Conservation (phyloP, 2,113 vertebrate genomes). For the Grallaria varia region DNA sequence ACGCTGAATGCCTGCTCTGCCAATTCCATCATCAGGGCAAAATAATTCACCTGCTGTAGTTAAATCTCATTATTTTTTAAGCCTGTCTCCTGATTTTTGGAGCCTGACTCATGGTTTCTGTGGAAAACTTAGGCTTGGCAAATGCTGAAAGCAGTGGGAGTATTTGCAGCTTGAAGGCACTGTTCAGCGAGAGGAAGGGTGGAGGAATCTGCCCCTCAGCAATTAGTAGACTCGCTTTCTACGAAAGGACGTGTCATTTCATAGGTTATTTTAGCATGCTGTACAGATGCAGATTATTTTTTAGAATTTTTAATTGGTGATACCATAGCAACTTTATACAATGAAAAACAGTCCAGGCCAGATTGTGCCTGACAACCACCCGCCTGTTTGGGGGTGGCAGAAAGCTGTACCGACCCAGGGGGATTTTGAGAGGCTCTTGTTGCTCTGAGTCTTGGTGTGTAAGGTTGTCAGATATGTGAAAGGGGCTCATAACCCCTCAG, state of each 20-base stretch:
- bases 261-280: constrained; percentile 70
- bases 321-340: constrained; percentile 72
- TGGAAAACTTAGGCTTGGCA: constrained; percentile 56
- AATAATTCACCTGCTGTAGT: constrained; percentile 30
- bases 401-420: constrained; percentile 38
- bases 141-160: constrained; percentile 62
- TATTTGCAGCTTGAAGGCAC: constrained; percentile 68
- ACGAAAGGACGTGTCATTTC: constrained; percentile 69
- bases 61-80: constrained; percentile 60
- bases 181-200: constrained; percentile 55
- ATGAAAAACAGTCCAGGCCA: constrained; percentile 64
- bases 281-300: constrained; percentile 72
- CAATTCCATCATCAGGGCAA: not conserved
- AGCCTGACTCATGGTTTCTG: constrained; percentile 65
- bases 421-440: constrained; percentile 12
- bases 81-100: constrained; percentile 44
- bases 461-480: not conserved
- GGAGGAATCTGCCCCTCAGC: constrained; percentile 67
- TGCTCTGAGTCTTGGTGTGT: not conserved
- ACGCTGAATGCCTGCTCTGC: not conserved
- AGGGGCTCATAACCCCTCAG: not conserved
- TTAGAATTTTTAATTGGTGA: constrained; percentile 70
- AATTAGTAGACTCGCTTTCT: constrained; percentile 69
- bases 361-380: constrained; percentile 67
- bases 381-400: constrained; percentile 62